These are phyloP conservation scores for Alligator sinensis DNA, from an alignment of 2,113 vertebrate genomes.

Conservation along the genomic window DNA sequence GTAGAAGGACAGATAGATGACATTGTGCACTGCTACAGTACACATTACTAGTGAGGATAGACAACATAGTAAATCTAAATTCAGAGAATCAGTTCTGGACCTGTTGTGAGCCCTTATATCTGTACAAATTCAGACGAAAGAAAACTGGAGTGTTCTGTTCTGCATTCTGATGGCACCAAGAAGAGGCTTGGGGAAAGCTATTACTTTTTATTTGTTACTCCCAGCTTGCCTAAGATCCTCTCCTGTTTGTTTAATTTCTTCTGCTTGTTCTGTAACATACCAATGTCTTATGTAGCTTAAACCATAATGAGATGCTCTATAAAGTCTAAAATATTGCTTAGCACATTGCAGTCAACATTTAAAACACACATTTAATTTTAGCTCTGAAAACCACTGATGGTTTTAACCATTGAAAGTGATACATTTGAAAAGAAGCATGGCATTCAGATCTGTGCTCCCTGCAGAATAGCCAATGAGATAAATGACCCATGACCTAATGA, in stretches of 20 bases:
- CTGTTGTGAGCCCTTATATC: not conserved
- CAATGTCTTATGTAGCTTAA: not conserved
- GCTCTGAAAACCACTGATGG: not conserved
- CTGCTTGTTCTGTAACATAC: not conserved
- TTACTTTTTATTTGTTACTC: not conserved
- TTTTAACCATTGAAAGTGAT: constrained; percentile 21
- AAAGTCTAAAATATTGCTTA: constrained; percentile 21
- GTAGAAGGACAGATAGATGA: not conserved
- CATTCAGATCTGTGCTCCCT: not conserved
- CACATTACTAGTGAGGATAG: fast-evolving
- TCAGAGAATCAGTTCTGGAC: not conserved
- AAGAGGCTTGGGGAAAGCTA: not conserved
- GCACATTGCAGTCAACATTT: not conserved
- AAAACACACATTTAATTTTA: constrained; percentile 18
- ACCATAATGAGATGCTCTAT: constrained; percentile 17
- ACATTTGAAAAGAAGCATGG: not conserved
- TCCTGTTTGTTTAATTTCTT: not conserved
- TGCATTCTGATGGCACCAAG: not conserved
- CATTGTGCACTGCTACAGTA: fast-evolving
- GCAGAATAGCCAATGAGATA: constrained; percentile 14
- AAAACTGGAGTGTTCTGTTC: not conserved
- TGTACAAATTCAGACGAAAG: fast-evolving
- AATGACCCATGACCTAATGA: constrained; percentile 12
- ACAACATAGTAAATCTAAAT: not conserved
- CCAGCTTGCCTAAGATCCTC: fast-evolving